A percentile compares a stretch with the other conserved stretches of the same genome.
phyloP scores from a whole-genome alignment of 2,113 vertebrate species.

The Platichthys stellatus region DNA sequence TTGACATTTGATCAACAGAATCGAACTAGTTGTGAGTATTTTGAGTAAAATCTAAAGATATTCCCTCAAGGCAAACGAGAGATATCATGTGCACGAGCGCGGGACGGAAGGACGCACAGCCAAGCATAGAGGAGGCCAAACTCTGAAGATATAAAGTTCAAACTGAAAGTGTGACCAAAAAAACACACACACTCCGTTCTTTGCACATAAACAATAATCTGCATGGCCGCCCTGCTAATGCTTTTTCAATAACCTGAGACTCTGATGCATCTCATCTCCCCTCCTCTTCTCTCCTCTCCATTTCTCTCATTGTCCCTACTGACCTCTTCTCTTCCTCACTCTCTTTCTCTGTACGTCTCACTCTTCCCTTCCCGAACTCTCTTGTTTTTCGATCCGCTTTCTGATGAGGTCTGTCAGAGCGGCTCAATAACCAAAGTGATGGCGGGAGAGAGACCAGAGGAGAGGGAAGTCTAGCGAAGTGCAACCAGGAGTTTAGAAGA shows the following conservation, averaged over 20 bases:
- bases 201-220: slow-evolving; percentile 17
- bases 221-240: slow-evolving; percentile 6
- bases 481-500: too few species aligned
- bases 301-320: background rate
- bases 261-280: slow-evolving; percentile 17
- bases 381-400: background rate
- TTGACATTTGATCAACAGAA: background rate
- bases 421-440: background rate
- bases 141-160: too few species aligned
- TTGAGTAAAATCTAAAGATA: too few species aligned
- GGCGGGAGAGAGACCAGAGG: background rate
- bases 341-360: background rate
- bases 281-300: background rate
- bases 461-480: background rate
- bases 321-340: background rate
- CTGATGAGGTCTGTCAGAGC: slow-evolving; percentile 8
- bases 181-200: background rate
- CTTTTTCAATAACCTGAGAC: slow-evolving; percentile 26
- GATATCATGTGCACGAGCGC: background rate
- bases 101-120: too few species aligned
- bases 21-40: background rate
- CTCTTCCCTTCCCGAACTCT: background rate
- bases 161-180: too few species aligned
- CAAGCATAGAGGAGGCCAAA: background rate
- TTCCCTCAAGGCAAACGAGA: background rate